These are phyloP conservation scores for Ochropacha duplaris DNA, from an alignment of 2,888 invertebrate species.

Conservation along the genomic window DNA sequence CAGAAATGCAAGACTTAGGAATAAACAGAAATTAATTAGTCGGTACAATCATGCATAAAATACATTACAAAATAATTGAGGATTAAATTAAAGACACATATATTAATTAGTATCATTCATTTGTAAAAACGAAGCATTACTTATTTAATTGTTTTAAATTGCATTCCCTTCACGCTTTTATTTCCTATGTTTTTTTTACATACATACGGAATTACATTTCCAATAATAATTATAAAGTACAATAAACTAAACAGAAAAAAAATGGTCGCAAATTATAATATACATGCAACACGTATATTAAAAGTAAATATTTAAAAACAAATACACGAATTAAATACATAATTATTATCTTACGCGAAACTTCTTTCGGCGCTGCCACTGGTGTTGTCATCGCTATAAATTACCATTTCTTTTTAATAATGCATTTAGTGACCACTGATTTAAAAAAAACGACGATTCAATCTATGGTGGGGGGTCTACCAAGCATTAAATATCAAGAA, in stretches of 20 bases:
- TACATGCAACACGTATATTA: conserved; percentile 13
- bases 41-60: neutral
- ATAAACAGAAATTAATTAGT: neutral
- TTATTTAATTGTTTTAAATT: neutral
- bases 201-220: neutral
- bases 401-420: conserved; percentile 9
- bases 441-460: no score
- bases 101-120: neutral
- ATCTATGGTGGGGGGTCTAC: no score
- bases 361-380: conserved; percentile 54
- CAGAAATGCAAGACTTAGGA: neutral
- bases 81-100: neutral
- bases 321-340: conserved; percentile 11
- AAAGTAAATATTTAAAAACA: neutral
- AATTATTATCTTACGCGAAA: conserved; percentile 54
- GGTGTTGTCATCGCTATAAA: conserved; percentile 60
- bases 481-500: no score
- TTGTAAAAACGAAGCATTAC: neutral
- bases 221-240: no score
- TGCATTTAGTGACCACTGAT: no score
- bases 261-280: neutral
- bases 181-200: neutral
- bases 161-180: neutral
- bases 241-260: neutral
- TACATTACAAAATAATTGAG: neutral